Conservation (phyloP, 2,113 vertebrate species). For the Oostethus manadensis region DNA sequence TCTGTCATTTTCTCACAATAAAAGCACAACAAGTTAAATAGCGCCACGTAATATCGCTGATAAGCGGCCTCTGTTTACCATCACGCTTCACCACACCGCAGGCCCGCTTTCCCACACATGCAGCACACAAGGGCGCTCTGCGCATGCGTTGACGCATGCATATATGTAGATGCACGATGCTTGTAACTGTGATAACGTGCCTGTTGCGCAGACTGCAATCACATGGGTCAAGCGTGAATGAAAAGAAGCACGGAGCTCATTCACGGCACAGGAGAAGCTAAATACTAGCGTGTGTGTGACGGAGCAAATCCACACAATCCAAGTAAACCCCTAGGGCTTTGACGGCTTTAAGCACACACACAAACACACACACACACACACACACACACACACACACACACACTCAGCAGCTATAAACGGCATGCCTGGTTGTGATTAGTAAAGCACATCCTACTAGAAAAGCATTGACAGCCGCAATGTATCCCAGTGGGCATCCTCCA, state of each 20-base stretch:
- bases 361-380: no score
- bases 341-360: neutral
- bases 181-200: neutral
- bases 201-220: slow-evolving; percentile 21
- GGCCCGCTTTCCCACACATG: slow-evolving; percentile 52
- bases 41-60: slow-evolving; percentile 51
- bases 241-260: slow-evolving; percentile 36
- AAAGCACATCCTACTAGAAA: no score
- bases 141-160: slow-evolving; percentile 2
- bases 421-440: no score
- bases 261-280: slow-evolving; percentile 23
- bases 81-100: slow-evolving; percentile 48
- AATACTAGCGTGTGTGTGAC: slow-evolving; percentile 4
- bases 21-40: slow-evolving; percentile 46
- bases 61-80: slow-evolving; percentile 47
- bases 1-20: slow-evolving; percentile 64
- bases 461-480: no score
- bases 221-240: slow-evolving; percentile 43
- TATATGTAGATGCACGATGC: neutral
- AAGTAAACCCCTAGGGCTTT: slow-evolving; percentile 19
- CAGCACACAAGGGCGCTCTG: neutral
- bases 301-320: slow-evolving; percentile 25
- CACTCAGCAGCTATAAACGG: no score
- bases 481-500: no score
- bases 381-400: no score